Base-by-base conservation (phyloP, 2,888 invertebrate species). In the Cetonia aurata region DNA sequence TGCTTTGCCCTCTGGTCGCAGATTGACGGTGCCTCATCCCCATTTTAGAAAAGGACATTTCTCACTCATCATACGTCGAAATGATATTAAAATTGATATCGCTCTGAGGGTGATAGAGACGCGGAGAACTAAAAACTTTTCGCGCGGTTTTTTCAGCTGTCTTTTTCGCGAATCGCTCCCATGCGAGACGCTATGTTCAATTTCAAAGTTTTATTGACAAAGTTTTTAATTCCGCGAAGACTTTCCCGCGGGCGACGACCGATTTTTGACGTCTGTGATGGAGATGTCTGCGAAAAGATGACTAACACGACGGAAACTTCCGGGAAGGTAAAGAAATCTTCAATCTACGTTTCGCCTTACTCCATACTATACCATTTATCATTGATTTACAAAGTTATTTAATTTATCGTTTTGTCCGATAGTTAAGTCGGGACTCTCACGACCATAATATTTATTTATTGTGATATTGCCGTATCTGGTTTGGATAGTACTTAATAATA, bases 131-230 rank as follows among this genome's bases (percentile, higher is more conserved):
- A 25, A 42, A 44, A 59, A 59, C 44, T 59, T 59, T 17, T 25
- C 50, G 25, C 12, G 25, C 48, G 31, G 48, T 62, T 62, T 48
- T 57, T 46, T 44, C 25, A 25, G 33, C 15, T 6, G 6, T 19
- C 44, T 19, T 12, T 44, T 17, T 33, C 41, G 56, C 44, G 44
- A 10, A 3, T 15, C 56, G 10, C 41, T 56, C 10, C 56, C 17
- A 56, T 56, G 15, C 56, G 56, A n/a, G 46, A 42, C 62, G 31
- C 62, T 48, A 50, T 48, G 62, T 62, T 62, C 62, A 62, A 62
- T 62, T 62, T 62, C 62, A 46, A 62, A 62, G 62, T 62, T 62
- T 62, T 62, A 62, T 62, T 62, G 62, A 62, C 62, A 62, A 62
- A 62, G 62, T 62, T 62, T 62, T 62, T 62, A 62, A 62, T 62